Base-by-base conservation (phyloP, 2,797 vertebrate genomes). In the Acanthurus lineatus region DNA sequence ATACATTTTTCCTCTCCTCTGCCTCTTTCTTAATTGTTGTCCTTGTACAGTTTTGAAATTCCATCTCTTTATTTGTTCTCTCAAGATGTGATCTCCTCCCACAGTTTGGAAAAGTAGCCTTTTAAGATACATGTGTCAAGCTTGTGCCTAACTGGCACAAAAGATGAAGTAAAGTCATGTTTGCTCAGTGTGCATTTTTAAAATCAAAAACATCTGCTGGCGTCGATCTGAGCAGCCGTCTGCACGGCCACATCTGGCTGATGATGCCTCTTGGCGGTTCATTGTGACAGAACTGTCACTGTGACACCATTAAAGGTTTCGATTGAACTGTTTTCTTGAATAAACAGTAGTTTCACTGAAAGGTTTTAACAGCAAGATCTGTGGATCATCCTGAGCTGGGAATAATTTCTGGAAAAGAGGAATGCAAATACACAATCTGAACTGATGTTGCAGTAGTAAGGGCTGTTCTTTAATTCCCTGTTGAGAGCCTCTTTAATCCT, bases 41-140 rank as follows among this genome's bases (percentile, higher is more conserved):
- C 80, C 74, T 89, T 85, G 81, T 83, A 70, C 68, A 61, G 77
- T 91, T 92, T 77, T 83, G 86, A 87, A 89, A 90, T 90, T 86
- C 87, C 88, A 90, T 90, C 82, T 72, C 73, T 75, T 19, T 85
- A 66, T 91, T 89, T 83, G 83, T 70, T 73, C 81, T 81, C 78
- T 83, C 61, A 74, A 80, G 79, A 83, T 75, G 60, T 76, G 62
- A 20, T 86, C 66, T 61, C 67, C 74, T 77, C 65, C 73, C 63
- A 77, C 44, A 54, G 58, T 69, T 76, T 85, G 44, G 59, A 84
- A 67, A 77, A 71, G 38, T 7, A 58, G 49, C 20, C 9, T 5
- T 76, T 86, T 86, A 38, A 73, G 63, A 76, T 17, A 66, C 48
- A 40, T 35, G 48, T 83, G 82, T 70, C 73, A 62, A 32, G 59